A percentile compares a stretch with the other conserved stretches of the same genome.
These are phyloP conservation scores for Pachycephus smyrnensis DNA, from an alignment of 2,888 invertebrate genomes.

Conservation along the genomic window DNA sequence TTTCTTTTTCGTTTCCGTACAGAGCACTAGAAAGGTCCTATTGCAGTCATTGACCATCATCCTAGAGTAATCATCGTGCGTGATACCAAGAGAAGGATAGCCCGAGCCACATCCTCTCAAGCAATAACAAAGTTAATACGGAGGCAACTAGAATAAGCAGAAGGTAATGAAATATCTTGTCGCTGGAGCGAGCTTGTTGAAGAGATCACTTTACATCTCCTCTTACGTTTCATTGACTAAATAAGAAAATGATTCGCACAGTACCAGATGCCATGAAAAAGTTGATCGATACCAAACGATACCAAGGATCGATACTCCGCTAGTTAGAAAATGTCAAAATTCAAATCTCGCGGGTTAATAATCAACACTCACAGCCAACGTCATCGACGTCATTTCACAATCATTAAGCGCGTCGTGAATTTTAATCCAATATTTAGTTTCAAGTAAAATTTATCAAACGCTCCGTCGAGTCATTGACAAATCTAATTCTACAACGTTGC, in stretches of 20 bases:
- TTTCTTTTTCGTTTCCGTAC: too few species aligned
- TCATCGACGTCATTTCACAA: not conserved
- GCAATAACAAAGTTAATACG: not conserved
- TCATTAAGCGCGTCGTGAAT: not conserved
- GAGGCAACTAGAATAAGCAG: not conserved
- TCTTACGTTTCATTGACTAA: not conserved
- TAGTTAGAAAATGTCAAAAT: not conserved
- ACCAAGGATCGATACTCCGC: not conserved
- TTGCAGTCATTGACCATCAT: not conserved
- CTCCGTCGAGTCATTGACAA: not conserved
- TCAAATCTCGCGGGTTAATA: not conserved
- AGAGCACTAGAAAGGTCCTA: not conserved
- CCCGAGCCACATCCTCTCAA: not conserved
- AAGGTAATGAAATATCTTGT: not conserved
- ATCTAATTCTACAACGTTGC: not conserved
- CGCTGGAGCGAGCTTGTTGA: not conserved
- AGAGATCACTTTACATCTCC: not conserved
- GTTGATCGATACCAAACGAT: not conserved
- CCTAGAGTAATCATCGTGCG: not conserved
- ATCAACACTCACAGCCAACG: not conserved
- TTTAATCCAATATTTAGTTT: not conserved
- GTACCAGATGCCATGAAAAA: not conserved
- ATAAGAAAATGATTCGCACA: not conserved
- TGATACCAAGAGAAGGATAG: not conserved
- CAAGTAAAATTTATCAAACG: not conserved